Evolutionary conservation across 2,113 vertebrate species (phyloP).

Genomic region (Sander lucioperca): DNA sequence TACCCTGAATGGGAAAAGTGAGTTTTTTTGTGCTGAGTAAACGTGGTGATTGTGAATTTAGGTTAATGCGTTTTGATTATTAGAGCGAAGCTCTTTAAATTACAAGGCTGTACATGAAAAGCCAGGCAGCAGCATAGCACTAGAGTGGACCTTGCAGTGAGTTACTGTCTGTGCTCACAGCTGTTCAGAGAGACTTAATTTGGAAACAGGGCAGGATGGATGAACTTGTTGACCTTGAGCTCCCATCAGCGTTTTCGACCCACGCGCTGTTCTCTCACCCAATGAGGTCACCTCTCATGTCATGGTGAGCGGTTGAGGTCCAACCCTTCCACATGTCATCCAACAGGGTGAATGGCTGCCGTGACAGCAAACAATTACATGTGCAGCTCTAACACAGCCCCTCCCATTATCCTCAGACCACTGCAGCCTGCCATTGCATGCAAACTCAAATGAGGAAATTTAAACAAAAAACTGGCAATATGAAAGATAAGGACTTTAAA

Average conservation of each 20-base stretch:
- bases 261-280: slow-evolving; percentile 35
- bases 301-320: slow-evolving; percentile 55
- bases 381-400: slow-evolving; percentile 29
- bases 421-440: slow-evolving; percentile 9
- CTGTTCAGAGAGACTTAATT: slow-evolving; percentile 65
- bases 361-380: slow-evolving; percentile 71
- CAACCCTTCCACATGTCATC: slow-evolving; percentile 64
- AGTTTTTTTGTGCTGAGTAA: not conserved
- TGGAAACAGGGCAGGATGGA: slow-evolving; percentile 59
- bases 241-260: slow-evolving; percentile 75
- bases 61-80: slow-evolving; percentile 61
- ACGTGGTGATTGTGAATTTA: slow-evolving; percentile 55
- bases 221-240: slow-evolving; percentile 76
- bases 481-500: not conserved
- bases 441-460: slow-evolving; percentile 14
- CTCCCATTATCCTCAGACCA: slow-evolving; percentile 24
- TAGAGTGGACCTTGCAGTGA: slow-evolving; percentile 43
- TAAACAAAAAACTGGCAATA: not conserved
- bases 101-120: slow-evolving; percentile 34
- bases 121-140: slow-evolving; percentile 9
- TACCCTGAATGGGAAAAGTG: slow-evolving; percentile 5
- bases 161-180: slow-evolving; percentile 67
- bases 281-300: slow-evolving; percentile 73
- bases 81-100: slow-evolving; percentile 52
- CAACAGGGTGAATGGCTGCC: slow-evolving; percentile 59